phyloP scores from a whole-genome alignment of 1,140 invertebrate species.

The Caerostris darwini region DNA sequence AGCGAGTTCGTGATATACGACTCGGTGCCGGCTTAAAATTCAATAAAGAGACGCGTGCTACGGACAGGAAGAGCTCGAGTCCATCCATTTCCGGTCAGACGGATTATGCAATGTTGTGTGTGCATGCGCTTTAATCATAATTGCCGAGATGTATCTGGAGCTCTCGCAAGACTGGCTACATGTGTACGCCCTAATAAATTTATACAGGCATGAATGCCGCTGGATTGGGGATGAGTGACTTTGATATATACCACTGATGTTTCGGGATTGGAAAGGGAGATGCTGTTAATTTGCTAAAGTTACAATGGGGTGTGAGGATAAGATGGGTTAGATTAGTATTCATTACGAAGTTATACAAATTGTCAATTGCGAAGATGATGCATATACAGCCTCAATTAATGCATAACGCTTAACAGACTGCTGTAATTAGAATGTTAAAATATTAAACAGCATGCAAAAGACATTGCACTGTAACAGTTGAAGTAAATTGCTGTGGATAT shows the following conservation, averaged over 20 bases:
- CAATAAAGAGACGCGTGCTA: background rate
- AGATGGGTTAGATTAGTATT: background rate
- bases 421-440: too few species aligned
- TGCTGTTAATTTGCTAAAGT: background rate
- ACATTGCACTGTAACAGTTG: too few species aligned
- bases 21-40: conserved; percentile 6
- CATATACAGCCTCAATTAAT: too few species aligned
- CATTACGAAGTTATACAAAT: background rate
- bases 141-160: background rate
- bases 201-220: background rate
- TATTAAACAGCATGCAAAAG: too few species aligned
- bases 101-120: conserved; percentile 22
- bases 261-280: background rate
- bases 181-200: background rate
- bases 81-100: conserved; percentile 30
- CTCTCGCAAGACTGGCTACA: background rate
- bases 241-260: background rate
- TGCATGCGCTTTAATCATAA: background rate
- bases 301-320: background rate
- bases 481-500: too few species aligned
- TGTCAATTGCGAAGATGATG: background rate
- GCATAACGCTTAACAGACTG: too few species aligned
- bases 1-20: conserved; percentile 3
- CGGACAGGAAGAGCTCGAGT: background rate
- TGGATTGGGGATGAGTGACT: background rate